These are phyloP conservation scores for Limanda limanda DNA, from an alignment of 2,113 vertebrate species.

Conservation along the genomic window DNA sequence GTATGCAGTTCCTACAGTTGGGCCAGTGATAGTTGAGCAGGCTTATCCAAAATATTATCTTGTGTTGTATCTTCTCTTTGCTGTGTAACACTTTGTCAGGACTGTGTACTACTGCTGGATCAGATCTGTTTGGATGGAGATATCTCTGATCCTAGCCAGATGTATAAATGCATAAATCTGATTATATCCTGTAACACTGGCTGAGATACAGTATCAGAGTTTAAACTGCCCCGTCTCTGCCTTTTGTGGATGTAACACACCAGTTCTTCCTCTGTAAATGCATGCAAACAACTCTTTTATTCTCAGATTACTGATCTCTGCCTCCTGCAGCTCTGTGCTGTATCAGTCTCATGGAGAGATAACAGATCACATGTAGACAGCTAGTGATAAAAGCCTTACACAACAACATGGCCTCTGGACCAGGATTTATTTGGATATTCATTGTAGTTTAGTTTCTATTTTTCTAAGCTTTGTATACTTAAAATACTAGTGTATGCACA, in stretches of 20 bases:
- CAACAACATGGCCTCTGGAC: not conserved
- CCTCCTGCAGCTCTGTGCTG: constrained; percentile 7
- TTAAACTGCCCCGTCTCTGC: constrained; percentile 18
- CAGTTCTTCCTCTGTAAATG: not conserved
- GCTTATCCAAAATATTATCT: constrained; percentile 44
- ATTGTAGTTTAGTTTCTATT: not conserved
- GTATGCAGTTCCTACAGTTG: not conserved
- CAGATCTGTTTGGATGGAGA: constrained; percentile 51
- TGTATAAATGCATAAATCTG: constrained; percentile 25
- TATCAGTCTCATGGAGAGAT: constrained; percentile 4
- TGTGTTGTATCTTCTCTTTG: constrained; percentile 25
- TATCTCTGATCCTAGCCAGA: constrained; percentile 43
- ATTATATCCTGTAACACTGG: constrained; percentile 37
- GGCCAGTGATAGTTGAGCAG: constrained; percentile 16
- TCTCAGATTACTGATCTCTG: constrained; percentile 20
- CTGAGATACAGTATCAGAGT: constrained; percentile 36
- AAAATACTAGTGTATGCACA: not conserved
- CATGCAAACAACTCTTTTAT: constrained; percentile 18
- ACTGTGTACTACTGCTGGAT: constrained; percentile 32
- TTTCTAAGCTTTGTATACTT: not conserved
- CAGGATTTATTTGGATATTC: not conserved
- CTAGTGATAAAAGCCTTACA: not conserved
- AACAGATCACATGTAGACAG: constrained; percentile 17
- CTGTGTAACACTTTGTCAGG: constrained; percentile 35
- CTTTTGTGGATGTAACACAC: constrained; percentile 17